A percentile compares a stretch with the other conserved stretches of the same genome.
phyloP scores from a whole-genome alignment of 2,113 vertebrate species.

The Triplophysa tibetana region DNA sequence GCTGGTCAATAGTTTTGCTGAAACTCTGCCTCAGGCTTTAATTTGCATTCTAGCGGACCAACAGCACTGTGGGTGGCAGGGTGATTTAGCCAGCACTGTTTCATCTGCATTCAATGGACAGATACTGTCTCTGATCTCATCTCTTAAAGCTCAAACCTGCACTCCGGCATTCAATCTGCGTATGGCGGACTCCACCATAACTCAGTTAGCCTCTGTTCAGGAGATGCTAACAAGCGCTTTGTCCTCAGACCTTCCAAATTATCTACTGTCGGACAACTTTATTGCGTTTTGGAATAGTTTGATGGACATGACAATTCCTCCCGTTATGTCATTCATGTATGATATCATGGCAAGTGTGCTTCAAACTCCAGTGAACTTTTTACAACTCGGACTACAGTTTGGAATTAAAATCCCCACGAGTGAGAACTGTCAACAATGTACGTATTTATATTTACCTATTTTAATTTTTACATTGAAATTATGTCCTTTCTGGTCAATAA shows the following conservation, averaged over 20 bases:
- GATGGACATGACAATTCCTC: conserved; percentile 56
- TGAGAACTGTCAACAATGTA: conserved; percentile 74
- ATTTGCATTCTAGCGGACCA: conserved; percentile 68
- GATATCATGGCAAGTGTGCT: conserved; percentile 53
- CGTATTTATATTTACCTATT: not conserved
- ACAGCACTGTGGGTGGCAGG: conserved; percentile 68
- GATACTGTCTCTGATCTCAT: conserved; percentile 54
- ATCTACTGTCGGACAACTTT: conserved; percentile 55
- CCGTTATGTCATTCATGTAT: conserved; percentile 56
- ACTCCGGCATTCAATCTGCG: not conserved
- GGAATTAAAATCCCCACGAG: conserved; percentile 62
- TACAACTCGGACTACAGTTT: conserved; percentile 70
- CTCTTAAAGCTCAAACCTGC: conserved; percentile 66
- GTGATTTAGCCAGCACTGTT: conserved; percentile 62
- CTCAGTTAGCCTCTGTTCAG: conserved; percentile 46
- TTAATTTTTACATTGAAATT: not conserved
- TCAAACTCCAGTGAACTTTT: conserved; percentile 64
- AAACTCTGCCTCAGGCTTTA: conserved; percentile 64
- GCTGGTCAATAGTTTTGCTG: conserved; percentile 53
- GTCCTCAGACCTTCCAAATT: conserved; percentile 50
- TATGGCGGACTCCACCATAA: conserved; percentile 7
- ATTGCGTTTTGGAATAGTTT: conserved; percentile 50
- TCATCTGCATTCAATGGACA: conserved; percentile 57
- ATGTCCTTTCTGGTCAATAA: not conserved
- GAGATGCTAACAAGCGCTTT: conserved; percentile 57